phyloP scores from a whole-genome alignment of 1,140 invertebrate species.

The Drosophila rufa region DNA sequence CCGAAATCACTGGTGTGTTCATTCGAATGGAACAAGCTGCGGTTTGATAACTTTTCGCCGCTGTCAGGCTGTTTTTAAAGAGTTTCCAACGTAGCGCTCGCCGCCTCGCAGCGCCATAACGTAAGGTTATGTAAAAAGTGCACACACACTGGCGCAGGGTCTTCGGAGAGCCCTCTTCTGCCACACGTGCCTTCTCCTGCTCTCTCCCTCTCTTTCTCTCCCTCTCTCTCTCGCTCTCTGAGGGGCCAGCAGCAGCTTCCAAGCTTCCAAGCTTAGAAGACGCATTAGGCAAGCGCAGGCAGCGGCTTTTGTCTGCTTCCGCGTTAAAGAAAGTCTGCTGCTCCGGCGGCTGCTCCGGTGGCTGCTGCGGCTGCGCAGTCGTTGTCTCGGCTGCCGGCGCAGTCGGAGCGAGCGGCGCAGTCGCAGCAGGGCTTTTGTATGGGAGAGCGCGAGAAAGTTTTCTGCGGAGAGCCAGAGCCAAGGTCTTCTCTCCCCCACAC shows the following conservation, averaged over 20 bases:
- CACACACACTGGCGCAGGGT: constrained; percentile 62
- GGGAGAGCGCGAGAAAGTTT: constrained; percentile 75
- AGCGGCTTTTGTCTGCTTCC: constrained; percentile 75
- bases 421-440: constrained; percentile 34
- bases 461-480: constrained; percentile 43
- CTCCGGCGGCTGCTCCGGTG: constrained; percentile 25
- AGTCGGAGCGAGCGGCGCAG: constrained; percentile 5
- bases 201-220: constrained; percentile 27
- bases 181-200: constrained; percentile 51
- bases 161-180: constrained; percentile 34
- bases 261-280: constrained; percentile 58
- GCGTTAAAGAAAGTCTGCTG: constrained; percentile 77
- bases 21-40: constrained; percentile 85
- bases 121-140: constrained; percentile 82
- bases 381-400: background rate
- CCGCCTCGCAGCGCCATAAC: constrained; percentile 72
- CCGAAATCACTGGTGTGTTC: constrained; percentile 85
- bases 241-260: constrained; percentile 26
- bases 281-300: constrained; percentile 56
- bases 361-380: constrained; percentile 1
- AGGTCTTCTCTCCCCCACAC: constrained; percentile 33
- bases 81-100: constrained; percentile 83
- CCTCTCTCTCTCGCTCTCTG: constrained; percentile 12
- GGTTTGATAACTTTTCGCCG: constrained; percentile 85
- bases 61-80: constrained; percentile 85